phyloP scores from a whole-genome alignment of 1,140 invertebrate species.

The Camponotus vicinus region DNA sequence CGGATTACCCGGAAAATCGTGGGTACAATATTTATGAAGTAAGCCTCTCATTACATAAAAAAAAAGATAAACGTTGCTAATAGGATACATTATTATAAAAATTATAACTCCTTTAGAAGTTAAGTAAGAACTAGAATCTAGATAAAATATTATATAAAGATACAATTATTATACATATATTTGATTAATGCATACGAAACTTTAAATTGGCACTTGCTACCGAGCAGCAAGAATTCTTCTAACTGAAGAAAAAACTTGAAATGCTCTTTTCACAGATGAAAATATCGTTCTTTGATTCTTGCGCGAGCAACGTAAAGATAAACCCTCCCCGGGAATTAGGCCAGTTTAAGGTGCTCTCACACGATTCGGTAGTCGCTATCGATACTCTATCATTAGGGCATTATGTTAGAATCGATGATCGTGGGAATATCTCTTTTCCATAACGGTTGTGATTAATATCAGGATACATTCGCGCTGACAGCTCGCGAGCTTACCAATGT shows the following conservation, averaged over 20 bases:
- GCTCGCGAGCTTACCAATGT: neutral
- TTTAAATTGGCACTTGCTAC: neutral
- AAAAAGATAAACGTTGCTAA: neutral
- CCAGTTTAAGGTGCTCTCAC: constrained; percentile 38
- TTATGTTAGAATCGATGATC: neutral
- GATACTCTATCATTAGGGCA: neutral
- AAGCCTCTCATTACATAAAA: neutral
- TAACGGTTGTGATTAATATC: constrained; percentile 27
- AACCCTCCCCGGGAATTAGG: constrained; percentile 24
- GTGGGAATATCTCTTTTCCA: constrained; percentile 8
- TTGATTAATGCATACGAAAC: neutral
- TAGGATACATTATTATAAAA: neutral
- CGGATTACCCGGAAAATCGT: constrained; percentile 22
- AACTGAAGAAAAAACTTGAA: neutral
- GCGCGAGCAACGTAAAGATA: constrained; percentile 27
- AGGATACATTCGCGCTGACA: constrained; percentile 9
- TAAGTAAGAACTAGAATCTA: neutral
- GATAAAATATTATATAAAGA: constrained; percentile 18
- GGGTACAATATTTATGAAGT: constrained; percentile 14
- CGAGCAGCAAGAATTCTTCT: neutral
- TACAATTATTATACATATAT: neutral
- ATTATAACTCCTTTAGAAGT: neutral
- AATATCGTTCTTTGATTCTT: constrained; percentile 35
- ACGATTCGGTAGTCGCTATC: neutral
- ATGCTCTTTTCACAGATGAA: constrained; percentile 3